Percentiles rank a stretch among this genome's conserved stretches.
phyloP scores from a whole-genome alignment of 2,888 invertebrate genomes.

The Congeria kusceri region DNA sequence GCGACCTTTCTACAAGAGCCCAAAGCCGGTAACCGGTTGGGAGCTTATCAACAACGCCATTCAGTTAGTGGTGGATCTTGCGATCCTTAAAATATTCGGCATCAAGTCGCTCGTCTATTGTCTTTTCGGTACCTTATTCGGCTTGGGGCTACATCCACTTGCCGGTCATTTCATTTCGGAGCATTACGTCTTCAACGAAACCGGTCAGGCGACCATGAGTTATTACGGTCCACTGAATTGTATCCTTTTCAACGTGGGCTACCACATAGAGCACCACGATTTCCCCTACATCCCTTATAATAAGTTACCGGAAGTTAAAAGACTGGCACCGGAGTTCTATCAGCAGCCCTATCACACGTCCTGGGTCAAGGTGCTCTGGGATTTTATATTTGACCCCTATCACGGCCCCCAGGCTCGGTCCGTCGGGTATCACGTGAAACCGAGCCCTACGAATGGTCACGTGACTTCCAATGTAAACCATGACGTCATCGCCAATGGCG shows the following conservation, averaged over 20 bases:
- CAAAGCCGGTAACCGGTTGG: constrained; percentile 80
- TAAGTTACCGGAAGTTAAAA: constrained; percentile 83
- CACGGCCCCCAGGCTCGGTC: constrained; percentile 97
- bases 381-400: constrained; percentile 97
- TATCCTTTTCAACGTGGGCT: constrained; percentile 84
- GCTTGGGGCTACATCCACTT: constrained; percentile 83
- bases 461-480: background rate
- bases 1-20: constrained; percentile 84
- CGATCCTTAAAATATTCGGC: constrained; percentile 78
- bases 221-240: constrained; percentile 85
- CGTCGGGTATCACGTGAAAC: constrained; percentile 74
- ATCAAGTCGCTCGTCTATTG: constrained; percentile 81
- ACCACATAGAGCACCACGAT: constrained; percentile 85
- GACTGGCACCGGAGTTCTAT: constrained; percentile 95
- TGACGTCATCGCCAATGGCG: background rate
- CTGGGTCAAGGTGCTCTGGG: constrained; percentile 96
- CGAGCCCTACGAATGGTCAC: constrained; percentile 12
- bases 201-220: constrained; percentile 83
- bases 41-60: constrained; percentile 81
- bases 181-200: constrained; percentile 83
- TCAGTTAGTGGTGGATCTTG: constrained; percentile 78
- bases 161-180: constrained; percentile 85
- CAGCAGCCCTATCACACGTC: constrained; percentile 96
- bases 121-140: constrained; percentile 80
- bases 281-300: constrained; percentile 85